Conservation (phyloP, 2,888 invertebrate species). For the Oasisia sp. region DNA sequence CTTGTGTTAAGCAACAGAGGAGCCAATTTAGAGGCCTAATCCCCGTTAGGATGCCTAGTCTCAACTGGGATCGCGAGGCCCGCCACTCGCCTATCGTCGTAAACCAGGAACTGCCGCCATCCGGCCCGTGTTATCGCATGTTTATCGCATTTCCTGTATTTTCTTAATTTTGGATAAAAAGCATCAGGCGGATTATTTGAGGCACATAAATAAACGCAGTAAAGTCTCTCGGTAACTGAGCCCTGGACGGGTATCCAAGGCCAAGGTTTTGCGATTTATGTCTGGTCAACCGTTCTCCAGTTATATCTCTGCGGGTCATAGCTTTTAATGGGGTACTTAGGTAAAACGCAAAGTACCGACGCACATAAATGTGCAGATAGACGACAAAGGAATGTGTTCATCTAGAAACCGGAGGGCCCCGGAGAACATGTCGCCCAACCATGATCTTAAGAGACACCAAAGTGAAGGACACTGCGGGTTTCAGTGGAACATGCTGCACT, state of each 20-base stretch:
- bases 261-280: neutral
- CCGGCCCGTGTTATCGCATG: neutral
- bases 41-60: neutral
- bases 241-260: neutral
- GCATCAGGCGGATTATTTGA: neutral
- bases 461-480: no score
- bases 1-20: neutral
- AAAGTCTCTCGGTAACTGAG: neutral
- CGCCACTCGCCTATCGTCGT: neutral
- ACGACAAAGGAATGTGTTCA: no score
- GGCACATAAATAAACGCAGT: neutral
- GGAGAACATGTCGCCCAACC: no score
- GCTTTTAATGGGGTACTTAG: no score
- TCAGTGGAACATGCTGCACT: no score
- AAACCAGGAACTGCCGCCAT: neutral
- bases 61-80: neutral
- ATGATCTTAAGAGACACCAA: no score
- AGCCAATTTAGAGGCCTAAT: neutral
- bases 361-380: no score
- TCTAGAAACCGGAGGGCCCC: no score
- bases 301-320: no score
- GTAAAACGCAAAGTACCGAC: no score
- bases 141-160: conserved; percentile 1
- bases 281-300: no score
- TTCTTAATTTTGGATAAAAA: conserved; percentile 5